Conservation (phyloP, 53 echinoderm and acorn worm genomes). For the Henricia sp. region DNA sequence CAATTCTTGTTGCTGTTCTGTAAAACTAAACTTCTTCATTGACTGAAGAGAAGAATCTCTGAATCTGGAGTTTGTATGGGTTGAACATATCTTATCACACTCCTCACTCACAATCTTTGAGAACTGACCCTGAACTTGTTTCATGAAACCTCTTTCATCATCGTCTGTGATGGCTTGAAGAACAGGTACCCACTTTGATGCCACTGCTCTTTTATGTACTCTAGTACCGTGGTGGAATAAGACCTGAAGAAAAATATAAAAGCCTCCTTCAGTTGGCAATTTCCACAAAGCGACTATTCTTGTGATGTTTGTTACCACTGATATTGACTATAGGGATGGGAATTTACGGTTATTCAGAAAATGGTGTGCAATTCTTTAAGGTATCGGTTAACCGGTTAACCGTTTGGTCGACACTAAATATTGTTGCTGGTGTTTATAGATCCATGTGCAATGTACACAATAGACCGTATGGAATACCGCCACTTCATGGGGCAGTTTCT, state of each 20-base stretch:
- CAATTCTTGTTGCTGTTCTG: not conserved
- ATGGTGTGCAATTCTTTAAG: not conserved
- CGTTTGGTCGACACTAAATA: too few species aligned
- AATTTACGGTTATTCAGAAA: too few species aligned
- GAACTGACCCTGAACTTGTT: not conserved
- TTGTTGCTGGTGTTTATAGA: too few species aligned
- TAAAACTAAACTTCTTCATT: constrained; percentile 3
- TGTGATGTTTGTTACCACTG: not conserved
- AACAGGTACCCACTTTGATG: not conserved
- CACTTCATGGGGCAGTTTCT: too few species aligned
- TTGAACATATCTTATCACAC: constrained; percentile 8
- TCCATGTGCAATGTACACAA: too few species aligned
- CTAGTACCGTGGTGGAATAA: not conserved
- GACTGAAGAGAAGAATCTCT: constrained; percentile 16
- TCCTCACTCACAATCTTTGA: not conserved
- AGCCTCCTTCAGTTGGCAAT: not conserved
- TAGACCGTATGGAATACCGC: too few species aligned
- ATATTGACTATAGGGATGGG: too few species aligned
- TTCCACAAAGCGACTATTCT: not conserved
- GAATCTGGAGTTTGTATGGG: constrained; percentile 10
- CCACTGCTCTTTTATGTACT: not conserved
- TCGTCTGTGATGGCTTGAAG: not conserved
- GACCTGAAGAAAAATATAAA: not conserved
- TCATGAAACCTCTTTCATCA: not conserved
- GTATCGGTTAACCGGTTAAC: too few species aligned